A percentile compares a stretch with the other conserved stretches of the same genome.
Evolutionary conservation across 2,888 invertebrate species (phyloP).

Genomic region (Agonopterix heracliana): DNA sequence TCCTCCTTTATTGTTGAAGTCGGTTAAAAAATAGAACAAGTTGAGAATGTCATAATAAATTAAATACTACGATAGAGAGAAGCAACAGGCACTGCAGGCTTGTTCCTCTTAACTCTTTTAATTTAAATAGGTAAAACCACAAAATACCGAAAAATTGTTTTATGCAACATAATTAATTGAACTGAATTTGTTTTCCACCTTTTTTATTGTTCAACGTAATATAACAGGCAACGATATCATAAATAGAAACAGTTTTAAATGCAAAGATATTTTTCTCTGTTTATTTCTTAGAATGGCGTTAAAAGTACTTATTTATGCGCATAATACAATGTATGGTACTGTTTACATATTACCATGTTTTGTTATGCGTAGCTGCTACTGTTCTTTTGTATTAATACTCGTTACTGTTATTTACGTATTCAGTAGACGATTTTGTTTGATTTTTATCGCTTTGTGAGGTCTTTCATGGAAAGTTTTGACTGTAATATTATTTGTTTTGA

Average conservation of each 20-base stretch:
- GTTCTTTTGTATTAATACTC: slow-evolving; percentile 35
- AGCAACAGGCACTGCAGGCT: too few relatives aligned
- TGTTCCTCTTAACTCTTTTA: too few relatives aligned
- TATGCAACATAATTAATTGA: too few relatives aligned
- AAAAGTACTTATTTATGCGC: not conserved
- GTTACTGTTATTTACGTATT: slow-evolving; percentile 45
- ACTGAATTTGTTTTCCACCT: too few relatives aligned
- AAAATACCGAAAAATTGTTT: too few relatives aligned
- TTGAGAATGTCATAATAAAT: too few relatives aligned
- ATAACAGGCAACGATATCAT: not conserved
- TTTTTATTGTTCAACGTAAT: not conserved
- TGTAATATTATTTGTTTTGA: not conserved
- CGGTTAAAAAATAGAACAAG: too few relatives aligned
- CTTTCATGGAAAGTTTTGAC: slow-evolving; percentile 12
- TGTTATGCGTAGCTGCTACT: slow-evolving; percentile 46
- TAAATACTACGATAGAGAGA: too few relatives aligned
- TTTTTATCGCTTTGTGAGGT: slow-evolving; percentile 41
- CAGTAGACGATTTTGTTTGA: slow-evolving; percentile 32
- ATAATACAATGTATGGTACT: slow-evolving; percentile 15
- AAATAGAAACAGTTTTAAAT: not conserved
- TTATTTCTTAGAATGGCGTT: not conserved
- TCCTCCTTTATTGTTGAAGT: too few relatives aligned
- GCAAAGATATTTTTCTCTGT: not conserved
- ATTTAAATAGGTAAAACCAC: too few relatives aligned
- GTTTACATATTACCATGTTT: slow-evolving; percentile 49